Base-by-base conservation (phyloP, 2,797 vertebrate species). In the Otus scops region DNA sequence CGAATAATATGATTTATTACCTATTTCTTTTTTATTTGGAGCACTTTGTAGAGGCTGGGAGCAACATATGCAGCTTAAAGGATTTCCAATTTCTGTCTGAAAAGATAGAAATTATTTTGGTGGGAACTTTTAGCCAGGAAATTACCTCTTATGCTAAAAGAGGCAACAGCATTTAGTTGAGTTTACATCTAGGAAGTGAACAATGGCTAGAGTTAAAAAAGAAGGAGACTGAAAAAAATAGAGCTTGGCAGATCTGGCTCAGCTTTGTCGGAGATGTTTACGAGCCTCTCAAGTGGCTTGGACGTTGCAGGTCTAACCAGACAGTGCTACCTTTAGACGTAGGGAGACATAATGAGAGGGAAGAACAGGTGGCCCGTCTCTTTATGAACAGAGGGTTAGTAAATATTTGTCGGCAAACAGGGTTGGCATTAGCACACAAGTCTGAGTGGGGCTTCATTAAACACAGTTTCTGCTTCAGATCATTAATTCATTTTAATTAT, bases 391-490 rank as follows among this genome's bases (percentile, higher is more conserved):
- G 92, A 94, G 69, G 70, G 65, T 93, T 89, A 68, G 92, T 92
- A 95, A 97, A 97, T 96, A 93, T 97, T 98, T 95, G 83, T 95
- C 60, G 26, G 93, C 96, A 97, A 97, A 96, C 93, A 95, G 93
- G 92, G 65, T 60, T 96, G 95, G 93, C 95, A 93, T 94, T 83
- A 93, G 54, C 7, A 28, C 69, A 24, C 75, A 85, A 88, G 91
- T 79, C 93, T 85, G 74, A 95, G 94, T 38, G 54, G 81, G 85
- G 76, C 94, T 97, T 97, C 94, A 96, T 97, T 97, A 96, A 97
- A 95, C 71, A 95, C 96, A 75, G 89, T 96, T 97, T 97, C 97
- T 98, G 97, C 96, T 94, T 97, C 96, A 97, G 92, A 93, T 96
- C 92, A 78, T 97, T 96, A 97, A 97, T 97, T 97, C 54, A 67